A percentile compares a stretch with the other conserved stretches of the same genome.
phyloP scores from a whole-genome alignment of 1,140 invertebrate genomes.

The Musca vetustissima region DNA sequence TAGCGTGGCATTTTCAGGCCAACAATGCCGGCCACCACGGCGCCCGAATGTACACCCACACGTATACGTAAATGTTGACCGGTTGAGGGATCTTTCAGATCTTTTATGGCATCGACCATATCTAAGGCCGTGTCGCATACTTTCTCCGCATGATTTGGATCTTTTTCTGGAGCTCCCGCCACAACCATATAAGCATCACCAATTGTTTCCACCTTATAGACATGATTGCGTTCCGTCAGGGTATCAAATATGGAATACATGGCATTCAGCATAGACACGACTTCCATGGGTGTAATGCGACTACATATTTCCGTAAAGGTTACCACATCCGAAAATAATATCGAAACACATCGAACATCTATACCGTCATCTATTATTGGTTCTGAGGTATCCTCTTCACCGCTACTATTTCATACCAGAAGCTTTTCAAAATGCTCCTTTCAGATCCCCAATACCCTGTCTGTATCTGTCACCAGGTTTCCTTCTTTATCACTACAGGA shows the following conservation, averaged over 20 bases:
- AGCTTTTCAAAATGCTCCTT: too few species aligned
- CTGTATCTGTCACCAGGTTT: too few species aligned
- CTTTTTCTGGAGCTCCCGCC: slow-evolving; percentile 88
- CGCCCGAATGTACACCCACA: slow-evolving; percentile 86
- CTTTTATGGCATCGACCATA: slow-evolving; percentile 90
- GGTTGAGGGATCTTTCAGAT: slow-evolving; percentile 88
- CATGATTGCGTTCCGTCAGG: slow-evolving; percentile 86
- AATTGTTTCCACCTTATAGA: slow-evolving; percentile 98
- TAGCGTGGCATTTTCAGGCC: slow-evolving; percentile 91
- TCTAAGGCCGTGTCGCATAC: slow-evolving; percentile 96
- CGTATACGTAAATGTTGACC: slow-evolving; percentile 85
- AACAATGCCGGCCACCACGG: slow-evolving; percentile 92
- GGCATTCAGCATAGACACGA: slow-evolving; percentile 94
- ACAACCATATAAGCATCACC: slow-evolving; percentile 98
- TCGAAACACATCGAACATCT: slow-evolving; percentile 95
- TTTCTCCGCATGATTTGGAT: slow-evolving; percentile 86
- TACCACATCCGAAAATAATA: slow-evolving; percentile 95
- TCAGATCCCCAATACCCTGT: too few species aligned
- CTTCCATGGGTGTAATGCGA: slow-evolving; percentile 92
- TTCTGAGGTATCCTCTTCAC: too few species aligned
- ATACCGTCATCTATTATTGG: too few species aligned
- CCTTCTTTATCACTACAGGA: too few species aligned
- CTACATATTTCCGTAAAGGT: slow-evolving; percentile 96
- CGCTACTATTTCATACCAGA: too few species aligned
- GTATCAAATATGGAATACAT: slow-evolving; percentile 94